Evolutionary conservation across 2,888 invertebrate genomes (phyloP), one percentile per base, ranked within the genome.

Genomic region (Orgyia antiqua): DNA sequence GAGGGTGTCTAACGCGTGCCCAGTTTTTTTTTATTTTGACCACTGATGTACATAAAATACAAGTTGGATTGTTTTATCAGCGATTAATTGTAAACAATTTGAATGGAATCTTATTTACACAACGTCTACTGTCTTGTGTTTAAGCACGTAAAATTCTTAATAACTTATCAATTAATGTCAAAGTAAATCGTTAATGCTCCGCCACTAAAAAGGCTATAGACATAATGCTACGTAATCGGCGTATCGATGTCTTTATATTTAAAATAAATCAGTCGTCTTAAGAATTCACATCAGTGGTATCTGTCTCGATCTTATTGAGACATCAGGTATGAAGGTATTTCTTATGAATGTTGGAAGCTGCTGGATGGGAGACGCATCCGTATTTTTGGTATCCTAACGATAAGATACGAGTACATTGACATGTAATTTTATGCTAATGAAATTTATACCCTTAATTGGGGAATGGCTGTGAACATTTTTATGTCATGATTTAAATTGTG

Each of bases 21-120:
- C 61, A 48, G 64, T 73, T 80, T 82, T 83, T 77, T 71, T 54
- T n/a, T n/a, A n/a, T 63, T 39, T 58, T 79, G 79, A 80, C 80
- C 83, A 74, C 68, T 74, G 62, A 58, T 58, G 42, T 58, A 57
- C 48, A 51, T 58, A 45, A 60, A 53, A 58, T 53, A 52, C 37
- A 34, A 37, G 35, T 36, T 36, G 19, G 38, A 43, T 37, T 27
- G 27, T 32, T 39, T 39, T 13, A 24, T 21, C 21, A 32, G 27
- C 20, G 25, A 21, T 32, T 10, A 10, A 24, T 29, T 8, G 17
- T 21, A 27, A n/a, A n/a, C n/a, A n/a, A 29, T 15, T 28, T 2
- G 25, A 17, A 17, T 17, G 4, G 7, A 5, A 17, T 7, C 4
- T 17, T 17, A 17, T n/a, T n/a, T n/a, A n/a, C n/a, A n/a, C n/a